Base-by-base conservation (phyloP, 2,113 vertebrate species). In the Chelonoidis abingdonii region DNA sequence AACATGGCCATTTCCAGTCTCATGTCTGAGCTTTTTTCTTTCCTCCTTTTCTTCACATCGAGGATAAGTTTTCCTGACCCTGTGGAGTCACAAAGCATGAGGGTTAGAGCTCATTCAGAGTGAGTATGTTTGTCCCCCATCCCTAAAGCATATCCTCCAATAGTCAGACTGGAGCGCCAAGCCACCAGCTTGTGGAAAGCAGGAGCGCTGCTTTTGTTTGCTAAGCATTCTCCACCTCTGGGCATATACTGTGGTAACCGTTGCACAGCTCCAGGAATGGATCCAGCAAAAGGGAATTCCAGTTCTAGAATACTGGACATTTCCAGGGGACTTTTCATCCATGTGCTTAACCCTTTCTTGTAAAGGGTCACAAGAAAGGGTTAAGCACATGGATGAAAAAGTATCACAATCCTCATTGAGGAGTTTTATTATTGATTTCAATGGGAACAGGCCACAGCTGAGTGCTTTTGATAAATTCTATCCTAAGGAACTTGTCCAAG, bases 21-120 rank as follows among this genome's bases (percentile, higher is more conserved):
- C 98, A 94, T 98, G 98, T 62, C 97, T 94, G 80, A 98, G 98
- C 95, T 97, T 98, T 96, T 97, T 98, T 91, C 97, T 97, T 93
- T 98, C 98, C 94, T 98, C 98, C 87, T 95, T 97, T 94, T 98
- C 98, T 91, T 97, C 97, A 50, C 97, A 88, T 89, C 96, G 93
- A 50, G 97, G 94, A 95, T 96, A 97, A 88, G 97, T 97, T 96
- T 98, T 98, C 65, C 98, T 96, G 93, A 98, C 94, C 92, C 98
- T 98, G 95, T 38, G 90, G 91, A 96, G 92, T 89, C 65, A 96
- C 0, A 52, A 38, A 2, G 53, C n/a, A 91, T 0, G 38, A 72
- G 65, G n/a, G 7, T 0, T 89, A 97, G 86, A 92, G 8, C 5
- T 44, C 0, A 87, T 38, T 87, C 14, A 52, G 50, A 88, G 85